These are phyloP conservation scores for Phengaris arion DNA, from an alignment of 2,888 invertebrate genomes.

Conservation along the genomic window DNA sequence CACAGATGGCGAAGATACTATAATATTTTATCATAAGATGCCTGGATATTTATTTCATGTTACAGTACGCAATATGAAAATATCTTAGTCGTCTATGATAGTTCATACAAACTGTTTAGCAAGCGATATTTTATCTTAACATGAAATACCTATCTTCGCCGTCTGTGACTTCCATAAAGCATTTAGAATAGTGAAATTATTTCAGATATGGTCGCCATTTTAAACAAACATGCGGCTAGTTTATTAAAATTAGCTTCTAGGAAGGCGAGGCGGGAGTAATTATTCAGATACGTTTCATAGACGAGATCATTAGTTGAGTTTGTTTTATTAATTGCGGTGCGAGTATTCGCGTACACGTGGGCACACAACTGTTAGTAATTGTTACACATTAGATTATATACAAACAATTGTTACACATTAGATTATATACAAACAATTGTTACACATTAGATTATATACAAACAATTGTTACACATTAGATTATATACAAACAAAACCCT, in stretches of 20 bases:
- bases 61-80: no score
- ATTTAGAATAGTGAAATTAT: no score
- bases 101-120: no score
- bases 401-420: background rate
- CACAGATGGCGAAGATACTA: no score
- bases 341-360: conserved; percentile 15
- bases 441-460: background rate
- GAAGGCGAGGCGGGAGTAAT: conserved; percentile 21
- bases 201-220: no score
- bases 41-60: no score
- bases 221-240: background rate
- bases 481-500: background rate
- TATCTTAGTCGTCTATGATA: no score
- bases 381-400: background rate
- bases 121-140: no score
- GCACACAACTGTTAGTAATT: background rate
- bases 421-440: background rate
- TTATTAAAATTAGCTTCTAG: conserved; percentile 16
- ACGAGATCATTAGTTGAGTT: conserved; percentile 27
- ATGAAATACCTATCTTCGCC: no score
- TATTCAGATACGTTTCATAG: conserved; percentile 28
- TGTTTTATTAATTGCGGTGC: conserved; percentile 28
- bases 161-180: no score
- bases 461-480: background rate
- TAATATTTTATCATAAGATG: no score